These are phyloP conservation scores for Micromesistius poutassou DNA, from an alignment of 2,797 vertebrate species.

Conservation along the genomic window DNA sequence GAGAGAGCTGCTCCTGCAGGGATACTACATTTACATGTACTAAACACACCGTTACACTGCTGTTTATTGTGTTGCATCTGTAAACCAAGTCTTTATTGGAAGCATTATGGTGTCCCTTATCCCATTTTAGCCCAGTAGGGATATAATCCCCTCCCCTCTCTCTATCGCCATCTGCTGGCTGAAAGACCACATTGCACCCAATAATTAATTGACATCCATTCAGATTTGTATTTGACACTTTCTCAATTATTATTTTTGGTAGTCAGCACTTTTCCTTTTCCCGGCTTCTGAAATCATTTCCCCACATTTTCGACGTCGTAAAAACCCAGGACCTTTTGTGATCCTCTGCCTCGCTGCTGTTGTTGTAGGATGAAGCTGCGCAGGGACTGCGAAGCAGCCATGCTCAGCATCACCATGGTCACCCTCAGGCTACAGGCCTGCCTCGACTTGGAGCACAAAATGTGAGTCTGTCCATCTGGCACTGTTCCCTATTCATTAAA, in stretches of 20 bases:
- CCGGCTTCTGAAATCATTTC: not conserved
- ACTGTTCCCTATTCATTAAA: not conserved
- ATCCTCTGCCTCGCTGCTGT: slow-evolving; percentile 1
- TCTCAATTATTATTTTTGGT: too few species aligned
- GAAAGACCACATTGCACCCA: not conserved
- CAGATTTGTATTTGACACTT: too few species aligned
- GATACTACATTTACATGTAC: slow-evolving; percentile 83
- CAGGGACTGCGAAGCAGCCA: slow-evolving; percentile 59
- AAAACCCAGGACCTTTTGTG: too few species aligned
- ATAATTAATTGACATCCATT: not conserved
- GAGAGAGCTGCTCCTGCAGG: slow-evolving; percentile 79
- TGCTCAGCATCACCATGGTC: slow-evolving; percentile 67
- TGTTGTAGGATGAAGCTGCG: slow-evolving; percentile 68
- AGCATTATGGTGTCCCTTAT: not conserved
- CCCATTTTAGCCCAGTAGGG: not conserved
- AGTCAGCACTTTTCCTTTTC: too few species aligned
- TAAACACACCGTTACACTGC: not conserved
- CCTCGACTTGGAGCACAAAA: slow-evolving; percentile 54
- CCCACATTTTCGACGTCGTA: not conserved
- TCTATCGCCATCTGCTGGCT: not conserved
- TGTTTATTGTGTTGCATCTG: not conserved
- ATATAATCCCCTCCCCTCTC: not conserved
- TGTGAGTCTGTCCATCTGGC: slow-evolving; percentile 57
- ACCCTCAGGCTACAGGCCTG: slow-evolving; percentile 69
- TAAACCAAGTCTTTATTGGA: not conserved